phyloP scores from a whole-genome alignment of 1,140 invertebrate species.

The Polypedilum vanderplanki region DNA sequence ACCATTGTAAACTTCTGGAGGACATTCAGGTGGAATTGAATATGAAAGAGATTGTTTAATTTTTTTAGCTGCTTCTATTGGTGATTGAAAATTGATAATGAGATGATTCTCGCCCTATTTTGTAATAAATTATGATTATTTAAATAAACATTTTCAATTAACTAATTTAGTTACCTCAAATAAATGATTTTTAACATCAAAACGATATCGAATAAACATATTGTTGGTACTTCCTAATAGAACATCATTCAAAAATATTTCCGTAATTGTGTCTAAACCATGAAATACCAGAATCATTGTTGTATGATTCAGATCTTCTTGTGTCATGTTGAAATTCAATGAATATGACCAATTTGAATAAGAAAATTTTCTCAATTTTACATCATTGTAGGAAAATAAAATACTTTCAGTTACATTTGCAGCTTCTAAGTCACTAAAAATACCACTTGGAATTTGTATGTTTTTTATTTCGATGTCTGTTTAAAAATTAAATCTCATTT shows the following conservation, averaged over 20 bases:
- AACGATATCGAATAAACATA: slow-evolving; percentile 83
- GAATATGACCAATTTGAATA: slow-evolving; percentile 69
- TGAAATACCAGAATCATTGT: slow-evolving; percentile 59
- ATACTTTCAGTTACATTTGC: slow-evolving; percentile 60
- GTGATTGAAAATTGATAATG: slow-evolving; percentile 64
- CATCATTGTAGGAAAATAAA: slow-evolving; percentile 69
- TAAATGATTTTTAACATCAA: slow-evolving; percentile 60
- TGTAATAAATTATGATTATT: background rate
- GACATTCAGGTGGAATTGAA: slow-evolving; percentile 71
- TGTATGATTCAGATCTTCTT: slow-evolving; percentile 32
- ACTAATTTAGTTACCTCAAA: slow-evolving; percentile 46
- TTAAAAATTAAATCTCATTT: slow-evolving; percentile 35
- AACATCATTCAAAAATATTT: slow-evolving; percentile 63
- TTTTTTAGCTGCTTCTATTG: slow-evolving; percentile 58
- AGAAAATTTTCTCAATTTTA: slow-evolving; percentile 72
- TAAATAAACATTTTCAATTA: too few relatives aligned
- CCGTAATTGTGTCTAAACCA: slow-evolving; percentile 80
- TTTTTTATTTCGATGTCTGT: slow-evolving; percentile 46
- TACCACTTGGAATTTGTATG: slow-evolving; percentile 69
- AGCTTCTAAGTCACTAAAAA: slow-evolving; percentile 70
- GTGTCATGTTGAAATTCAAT: slow-evolving; percentile 51
- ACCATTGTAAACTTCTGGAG: slow-evolving; percentile 60
- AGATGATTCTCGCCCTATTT: slow-evolving; percentile 55
- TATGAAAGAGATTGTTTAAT: slow-evolving; percentile 45
- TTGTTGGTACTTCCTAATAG: slow-evolving; percentile 66